phyloP scores from a whole-genome alignment of 2,797 vertebrate genomes.

The Thripadectes ignobilis region DNA sequence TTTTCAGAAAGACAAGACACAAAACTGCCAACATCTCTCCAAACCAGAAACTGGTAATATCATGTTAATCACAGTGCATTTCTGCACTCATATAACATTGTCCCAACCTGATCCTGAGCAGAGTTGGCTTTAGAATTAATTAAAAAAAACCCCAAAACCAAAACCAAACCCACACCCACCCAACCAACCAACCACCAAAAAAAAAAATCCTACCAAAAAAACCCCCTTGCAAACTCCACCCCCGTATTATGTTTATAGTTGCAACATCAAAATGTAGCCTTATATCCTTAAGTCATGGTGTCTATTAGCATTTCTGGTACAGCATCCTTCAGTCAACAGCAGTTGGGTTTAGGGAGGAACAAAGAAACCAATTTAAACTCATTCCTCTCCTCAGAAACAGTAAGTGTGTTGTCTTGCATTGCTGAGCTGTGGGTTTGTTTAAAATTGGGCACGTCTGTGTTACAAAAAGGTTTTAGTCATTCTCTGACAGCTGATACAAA shows the following conservation, averaged over 20 bases:
- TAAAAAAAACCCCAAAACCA: neutral
- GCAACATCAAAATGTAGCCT: neutral
- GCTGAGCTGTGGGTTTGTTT: slow-evolving; percentile 30
- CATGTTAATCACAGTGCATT: neutral
- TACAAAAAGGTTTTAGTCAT: neutral
- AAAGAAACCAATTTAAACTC: neutral
- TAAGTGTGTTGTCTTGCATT: slow-evolving; percentile 25
- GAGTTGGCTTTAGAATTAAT: neutral
- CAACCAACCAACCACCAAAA: neutral
- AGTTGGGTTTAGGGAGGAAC: neutral
- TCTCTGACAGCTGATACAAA: neutral
- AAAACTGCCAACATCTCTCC: neutral
- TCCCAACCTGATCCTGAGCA: neutral
- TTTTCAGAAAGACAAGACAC: neutral
- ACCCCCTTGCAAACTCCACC: neutral
- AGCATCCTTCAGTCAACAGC: neutral
- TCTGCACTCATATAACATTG: neutral
- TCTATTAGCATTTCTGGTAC: neutral
- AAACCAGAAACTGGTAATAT: neutral
- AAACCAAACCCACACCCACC: neutral
- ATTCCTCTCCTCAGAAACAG: neutral
- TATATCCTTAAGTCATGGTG: neutral
- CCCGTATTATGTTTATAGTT: neutral
- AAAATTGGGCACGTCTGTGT: neutral
- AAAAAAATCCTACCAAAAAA: neutral